Conservation (phyloP, 2,797 vertebrate genomes). For the Danio kyathit region DNA sequence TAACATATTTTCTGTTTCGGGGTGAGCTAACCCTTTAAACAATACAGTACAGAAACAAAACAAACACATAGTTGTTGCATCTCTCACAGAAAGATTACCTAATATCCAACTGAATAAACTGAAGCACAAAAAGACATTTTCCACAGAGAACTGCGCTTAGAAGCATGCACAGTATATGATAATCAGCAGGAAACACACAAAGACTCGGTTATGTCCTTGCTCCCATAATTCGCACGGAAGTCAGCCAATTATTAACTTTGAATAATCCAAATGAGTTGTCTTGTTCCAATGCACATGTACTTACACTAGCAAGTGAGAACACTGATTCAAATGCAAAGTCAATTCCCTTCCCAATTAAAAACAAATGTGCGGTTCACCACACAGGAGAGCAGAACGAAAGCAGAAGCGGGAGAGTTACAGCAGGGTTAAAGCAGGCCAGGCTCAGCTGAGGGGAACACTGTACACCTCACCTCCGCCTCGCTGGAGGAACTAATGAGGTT, state of each 20-base stretch:
- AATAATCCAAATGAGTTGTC: constrained; percentile 67
- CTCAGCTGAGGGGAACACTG: constrained; percentile 40
- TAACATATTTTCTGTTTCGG: too few relatives aligned
- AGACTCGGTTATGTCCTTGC: constrained; percentile 39
- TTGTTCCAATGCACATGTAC: constrained; percentile 61
- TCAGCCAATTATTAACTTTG: constrained; percentile 59
- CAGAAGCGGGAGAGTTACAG: constrained; percentile 45
- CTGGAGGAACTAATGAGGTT: constrained; percentile 64
- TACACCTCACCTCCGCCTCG: constrained; percentile 55
- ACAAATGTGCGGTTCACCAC: constrained; percentile 62
- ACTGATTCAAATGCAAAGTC: constrained; percentile 62
- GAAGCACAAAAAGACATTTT: constrained; percentile 11
- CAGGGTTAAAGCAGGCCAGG: constrained; percentile 57
- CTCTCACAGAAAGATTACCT: not conserved
- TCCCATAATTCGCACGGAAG: constrained; percentile 52
- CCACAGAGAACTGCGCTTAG: not conserved
- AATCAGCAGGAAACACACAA: constrained; percentile 19
- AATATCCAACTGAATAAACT: not conserved
- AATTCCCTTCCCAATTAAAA: constrained; percentile 67
- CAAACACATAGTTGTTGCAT: constrained; percentile 10
- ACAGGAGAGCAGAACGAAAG: constrained; percentile 52
- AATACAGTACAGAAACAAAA: not conserved
- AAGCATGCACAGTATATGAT: constrained; percentile 15
- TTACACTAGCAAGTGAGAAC: constrained; percentile 60
- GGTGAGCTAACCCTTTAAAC: too few relatives aligned